Evolutionary conservation across 2,797 vertebrate genomes (phyloP), one percentile per base, ranked within the genome.

Genomic region (Anguilla pacifica): DNA sequence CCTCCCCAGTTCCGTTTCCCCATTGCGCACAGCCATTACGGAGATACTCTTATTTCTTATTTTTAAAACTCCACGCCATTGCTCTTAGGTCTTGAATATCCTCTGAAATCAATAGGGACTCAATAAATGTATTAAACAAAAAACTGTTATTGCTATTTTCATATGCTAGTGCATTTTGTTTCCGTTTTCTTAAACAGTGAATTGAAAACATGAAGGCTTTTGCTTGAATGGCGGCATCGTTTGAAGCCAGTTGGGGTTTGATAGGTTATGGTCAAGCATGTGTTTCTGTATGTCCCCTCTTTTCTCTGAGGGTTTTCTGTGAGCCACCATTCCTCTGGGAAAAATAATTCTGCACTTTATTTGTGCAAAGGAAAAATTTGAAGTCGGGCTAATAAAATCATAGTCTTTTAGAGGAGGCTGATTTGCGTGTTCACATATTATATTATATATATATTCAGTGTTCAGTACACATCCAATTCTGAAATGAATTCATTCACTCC

Each of bases 61-160:
- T 74, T 74, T 74, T n/a, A n/a, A 67, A 31, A 74, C n/a, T 67
- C 64, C 13, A 31, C 28, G 13, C 13, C 72, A 15, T 74, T 74
- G 72, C 72, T 74, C 35, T 15, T 39, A 74, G 31, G 35, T 74
- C 72, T 74, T 31, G 28, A 74, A 74, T 74, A 31, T 46, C 39
- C 35, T 6, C 39, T 22, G 39, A 46, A 43, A 81, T 35, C 1
- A 74, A 77, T 25, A 49, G 79, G 79, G 46, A 49, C 79, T 51
- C 79, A 82, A 82, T 82, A 82, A 49, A 82, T 51, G 79, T n/a
- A 13, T 51, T 46, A 2, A 43, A 81, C 77, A 81, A 10, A 81
- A 43, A 67, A 74, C 70, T 74, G 70, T 35, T 74, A 74, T 74
- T 74, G n/a, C 35, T 25, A 46, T 82, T 17, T 51, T 51, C 19